Evolutionary conservation across 2,113 vertebrate species (phyloP).

Genomic region (Gymnorhina tibicen): DNA sequence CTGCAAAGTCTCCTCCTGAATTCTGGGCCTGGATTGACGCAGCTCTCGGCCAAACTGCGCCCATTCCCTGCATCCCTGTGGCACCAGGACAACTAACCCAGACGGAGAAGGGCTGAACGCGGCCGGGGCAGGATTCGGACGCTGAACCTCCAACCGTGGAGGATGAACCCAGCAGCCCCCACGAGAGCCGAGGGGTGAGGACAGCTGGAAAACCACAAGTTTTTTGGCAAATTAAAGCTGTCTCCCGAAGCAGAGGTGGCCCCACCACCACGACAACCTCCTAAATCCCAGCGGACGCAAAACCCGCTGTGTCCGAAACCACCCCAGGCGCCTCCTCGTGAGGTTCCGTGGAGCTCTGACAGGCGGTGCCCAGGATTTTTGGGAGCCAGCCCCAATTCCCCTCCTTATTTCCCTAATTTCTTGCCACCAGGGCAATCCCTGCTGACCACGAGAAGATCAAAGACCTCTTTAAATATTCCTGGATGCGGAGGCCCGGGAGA

Average conservation of each 20-base stretch:
- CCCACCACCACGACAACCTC: background rate
- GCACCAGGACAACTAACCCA: background rate
- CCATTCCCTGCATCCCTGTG: background rate
- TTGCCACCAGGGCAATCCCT: background rate
- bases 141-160: background rate
- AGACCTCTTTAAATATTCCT: background rate
- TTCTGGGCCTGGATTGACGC: background rate
- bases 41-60: background rate
- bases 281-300: accelerated
- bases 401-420: background rate
- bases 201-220: accelerated
- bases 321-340: accelerated
- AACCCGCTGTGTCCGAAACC: background rate
- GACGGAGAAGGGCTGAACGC: background rate
- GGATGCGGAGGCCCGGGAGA: background rate
- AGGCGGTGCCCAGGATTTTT: background rate
- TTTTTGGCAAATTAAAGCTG: background rate
- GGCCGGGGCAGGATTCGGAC: background rate
- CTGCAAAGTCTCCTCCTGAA: background rate
- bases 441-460: background rate
- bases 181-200: background rate
- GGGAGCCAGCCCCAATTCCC: background rate
- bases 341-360: accelerated
- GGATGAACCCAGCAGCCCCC: background rate
- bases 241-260: background rate